Evolutionary conservation across 2,113 vertebrate species (phyloP).

Genomic region (Pomatostomus ruficeps): DNA sequence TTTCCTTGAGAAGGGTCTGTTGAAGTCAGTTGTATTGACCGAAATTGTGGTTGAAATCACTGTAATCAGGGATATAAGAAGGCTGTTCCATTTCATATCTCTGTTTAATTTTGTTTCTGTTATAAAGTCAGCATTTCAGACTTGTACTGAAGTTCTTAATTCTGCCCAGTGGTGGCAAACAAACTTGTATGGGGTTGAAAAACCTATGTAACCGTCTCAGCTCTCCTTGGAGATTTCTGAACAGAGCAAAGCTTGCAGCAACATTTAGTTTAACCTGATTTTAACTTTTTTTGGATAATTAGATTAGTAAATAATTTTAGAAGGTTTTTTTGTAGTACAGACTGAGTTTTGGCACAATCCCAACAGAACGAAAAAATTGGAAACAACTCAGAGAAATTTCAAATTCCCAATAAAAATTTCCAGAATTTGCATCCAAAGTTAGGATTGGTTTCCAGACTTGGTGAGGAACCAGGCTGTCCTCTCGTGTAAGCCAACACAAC

Average conservation of each 20-base stretch:
- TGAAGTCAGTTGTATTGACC: not conserved
- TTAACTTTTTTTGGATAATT: not conserved
- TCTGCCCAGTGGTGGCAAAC: not conserved
- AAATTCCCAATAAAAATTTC: not conserved
- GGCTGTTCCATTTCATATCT: not conserved
- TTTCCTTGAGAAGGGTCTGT: not conserved
- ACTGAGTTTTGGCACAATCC: not conserved
- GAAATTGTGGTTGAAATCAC: not conserved
- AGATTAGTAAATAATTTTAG: not conserved
- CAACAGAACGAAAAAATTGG: not conserved
- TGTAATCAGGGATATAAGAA: not conserved
- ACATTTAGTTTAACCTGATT: not conserved
- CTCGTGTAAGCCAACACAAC: accelerated
- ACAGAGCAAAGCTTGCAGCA: not conserved
- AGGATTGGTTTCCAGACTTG: not conserved
- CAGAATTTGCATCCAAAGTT: not conserved
- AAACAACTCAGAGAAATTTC: not conserved
- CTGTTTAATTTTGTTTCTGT: not conserved
- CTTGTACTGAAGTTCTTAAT: not conserved
- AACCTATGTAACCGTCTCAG: not conserved
- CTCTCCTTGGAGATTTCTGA: not conserved
- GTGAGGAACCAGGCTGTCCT: not conserved
- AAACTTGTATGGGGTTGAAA: not conserved
- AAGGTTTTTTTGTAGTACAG: not conserved
- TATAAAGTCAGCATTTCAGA: not conserved